These are phyloP conservation scores for Notolepis coatsorum DNA, from an alignment of 2,797 vertebrate genomes.

Conservation along the genomic window DNA sequence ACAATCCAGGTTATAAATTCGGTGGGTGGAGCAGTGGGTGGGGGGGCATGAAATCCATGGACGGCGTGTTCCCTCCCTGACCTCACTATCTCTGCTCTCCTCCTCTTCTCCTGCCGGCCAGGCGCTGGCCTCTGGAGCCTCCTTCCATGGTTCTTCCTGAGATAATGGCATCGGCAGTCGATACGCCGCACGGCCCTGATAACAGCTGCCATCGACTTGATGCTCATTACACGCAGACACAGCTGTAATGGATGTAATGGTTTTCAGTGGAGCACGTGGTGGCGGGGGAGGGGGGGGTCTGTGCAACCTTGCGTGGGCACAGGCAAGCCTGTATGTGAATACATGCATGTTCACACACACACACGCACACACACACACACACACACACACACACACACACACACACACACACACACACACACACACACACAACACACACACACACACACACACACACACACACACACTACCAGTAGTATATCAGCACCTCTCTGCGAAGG, in stretches of 20 bases:
- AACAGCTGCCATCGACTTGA: conserved; percentile 52
- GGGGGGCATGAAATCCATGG: conserved; percentile 59
- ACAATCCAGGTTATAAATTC: conserved; percentile 60
- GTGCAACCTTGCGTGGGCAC: conserved; percentile 20
- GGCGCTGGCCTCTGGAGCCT: conserved; percentile 32
- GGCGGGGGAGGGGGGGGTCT: conserved; percentile 34
- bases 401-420: not conserved
- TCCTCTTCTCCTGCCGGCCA: conserved; percentile 48
- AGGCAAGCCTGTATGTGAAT: no score
- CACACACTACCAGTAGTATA: no score
- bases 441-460: no score
- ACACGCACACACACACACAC: no score
- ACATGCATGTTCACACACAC: no score
- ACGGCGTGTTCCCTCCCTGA: conserved; percentile 52
- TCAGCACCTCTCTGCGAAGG: not conserved
- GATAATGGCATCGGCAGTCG: conserved; percentile 45
- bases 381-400: no score
- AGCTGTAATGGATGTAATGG: conserved; percentile 54
- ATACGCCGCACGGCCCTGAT: conserved; percentile 19
- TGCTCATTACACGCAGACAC: conserved; percentile 11
- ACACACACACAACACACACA: no score
- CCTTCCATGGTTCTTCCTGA: conserved; percentile 19
- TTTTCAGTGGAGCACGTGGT: conserved; percentile 42
- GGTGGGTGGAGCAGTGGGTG: conserved; percentile 49
- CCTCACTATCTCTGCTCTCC: conserved; percentile 50